Conservation (phyloP, 2,888 invertebrate species). For the Unio delphinus region DNA sequence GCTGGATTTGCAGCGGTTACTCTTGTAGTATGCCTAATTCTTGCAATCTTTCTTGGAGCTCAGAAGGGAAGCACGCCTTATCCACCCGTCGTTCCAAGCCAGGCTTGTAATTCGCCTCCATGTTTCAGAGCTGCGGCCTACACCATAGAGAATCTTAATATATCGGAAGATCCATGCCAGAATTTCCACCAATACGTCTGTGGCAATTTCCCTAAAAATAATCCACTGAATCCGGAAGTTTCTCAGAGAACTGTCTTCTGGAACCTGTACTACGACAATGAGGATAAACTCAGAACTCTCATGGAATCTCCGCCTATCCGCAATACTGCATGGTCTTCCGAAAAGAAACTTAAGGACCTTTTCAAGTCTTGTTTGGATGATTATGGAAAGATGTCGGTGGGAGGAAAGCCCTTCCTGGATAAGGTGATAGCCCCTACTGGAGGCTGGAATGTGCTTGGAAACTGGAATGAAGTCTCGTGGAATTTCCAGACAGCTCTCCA, state of each 20-base stretch:
- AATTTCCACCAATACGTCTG: slow-evolving; percentile 68
- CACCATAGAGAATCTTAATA: slow-evolving; percentile 51
- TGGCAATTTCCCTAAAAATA: slow-evolving; percentile 74
- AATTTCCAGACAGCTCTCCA: slow-evolving; percentile 41
- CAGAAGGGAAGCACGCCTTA: slow-evolving; percentile 7
- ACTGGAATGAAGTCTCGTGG: slow-evolving; percentile 24
- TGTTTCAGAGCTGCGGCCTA: slow-evolving; percentile 54
- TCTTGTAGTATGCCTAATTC: slow-evolving; percentile 43
- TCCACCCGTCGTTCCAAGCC: slow-evolving; percentile 5
- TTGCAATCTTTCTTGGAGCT: slow-evolving; percentile 47
- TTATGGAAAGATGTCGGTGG: slow-evolving; percentile 43
- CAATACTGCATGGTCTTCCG: slow-evolving; percentile 66
- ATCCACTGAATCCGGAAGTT: slow-evolving; percentile 43
- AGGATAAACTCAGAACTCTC: slow-evolving; percentile 46
- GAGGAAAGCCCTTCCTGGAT: slow-evolving; percentile 46
- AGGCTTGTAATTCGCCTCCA: slow-evolving; percentile 26
- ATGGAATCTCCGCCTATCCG: slow-evolving; percentile 36
- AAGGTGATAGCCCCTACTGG: slow-evolving; percentile 48
- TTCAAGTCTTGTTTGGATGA: slow-evolving; percentile 76
- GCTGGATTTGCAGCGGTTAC: slow-evolving; percentile 34
- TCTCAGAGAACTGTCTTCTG: slow-evolving; percentile 38
- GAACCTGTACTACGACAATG: slow-evolving; percentile 51
- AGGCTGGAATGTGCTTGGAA: slow-evolving; percentile 55
- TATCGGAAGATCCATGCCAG: slow-evolving; percentile 72
- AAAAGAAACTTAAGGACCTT: slow-evolving; percentile 77